Evolutionary conservation across 2,113 vertebrate genomes (phyloP).

Genomic region (Zosterops japonicus): DNA sequence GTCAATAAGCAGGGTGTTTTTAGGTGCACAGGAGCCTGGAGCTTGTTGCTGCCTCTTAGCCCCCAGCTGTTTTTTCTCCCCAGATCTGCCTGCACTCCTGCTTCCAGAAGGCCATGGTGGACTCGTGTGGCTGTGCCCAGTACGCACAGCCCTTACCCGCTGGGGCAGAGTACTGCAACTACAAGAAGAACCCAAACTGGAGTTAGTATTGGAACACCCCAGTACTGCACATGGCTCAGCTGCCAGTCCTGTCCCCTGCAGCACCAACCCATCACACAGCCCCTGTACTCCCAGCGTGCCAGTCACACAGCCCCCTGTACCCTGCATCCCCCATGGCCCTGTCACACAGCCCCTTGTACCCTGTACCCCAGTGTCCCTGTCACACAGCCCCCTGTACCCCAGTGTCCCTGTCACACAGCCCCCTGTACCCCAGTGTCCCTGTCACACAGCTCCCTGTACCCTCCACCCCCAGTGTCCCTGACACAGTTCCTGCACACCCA

Average conservation of each 20-base stretch:
- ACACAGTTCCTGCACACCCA: background rate
- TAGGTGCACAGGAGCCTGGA: background rate
- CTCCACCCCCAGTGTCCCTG: background rate
- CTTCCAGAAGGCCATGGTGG: constrained; percentile 81
- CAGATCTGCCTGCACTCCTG: constrained; percentile 84
- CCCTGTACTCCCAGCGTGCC: background rate
- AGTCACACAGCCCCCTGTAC: background rate
- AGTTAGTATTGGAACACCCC: constrained; percentile 70
- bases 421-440: background rate
- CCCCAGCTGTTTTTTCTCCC: background rate
- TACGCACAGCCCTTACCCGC: constrained; percentile 74
- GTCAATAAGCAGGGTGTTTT: background rate
- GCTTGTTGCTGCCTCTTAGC: background rate
- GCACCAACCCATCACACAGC: background rate
- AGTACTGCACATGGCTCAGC: rapidly evolving
- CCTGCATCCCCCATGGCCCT: background rate
- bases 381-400: background rate
- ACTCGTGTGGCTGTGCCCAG: constrained; percentile 78
- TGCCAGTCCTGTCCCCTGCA: background rate
- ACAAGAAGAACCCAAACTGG: constrained; percentile 80
- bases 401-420: background rate
- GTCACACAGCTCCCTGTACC: background rate
- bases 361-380: background rate
- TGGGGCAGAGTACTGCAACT: constrained; percentile 78
- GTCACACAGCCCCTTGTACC: background rate